Base-by-base conservation (phyloP, 2,113 vertebrate genomes). In the Melanerpes formicivorus region DNA sequence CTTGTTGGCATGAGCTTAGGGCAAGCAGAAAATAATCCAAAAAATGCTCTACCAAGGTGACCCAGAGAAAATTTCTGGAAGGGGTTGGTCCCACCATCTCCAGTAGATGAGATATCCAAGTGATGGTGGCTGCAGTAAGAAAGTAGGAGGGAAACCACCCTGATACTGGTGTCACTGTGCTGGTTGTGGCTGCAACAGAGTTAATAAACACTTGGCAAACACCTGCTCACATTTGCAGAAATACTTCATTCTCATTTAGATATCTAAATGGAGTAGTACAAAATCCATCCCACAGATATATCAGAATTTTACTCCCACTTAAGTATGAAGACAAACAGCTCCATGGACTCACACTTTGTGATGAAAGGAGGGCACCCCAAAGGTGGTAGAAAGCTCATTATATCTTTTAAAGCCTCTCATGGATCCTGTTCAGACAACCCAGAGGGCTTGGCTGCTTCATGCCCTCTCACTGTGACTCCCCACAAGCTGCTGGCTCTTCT, bases 191-290 rank as follows among this genome's bases (percentile, higher is more conserved):
- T 63, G 60, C 32, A 22, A 63, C 15, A 25, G 60, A 60, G 58
- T 25, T 16, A 63, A 25, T 23, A 14, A 37, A 63, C 10, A 9
- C 40, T 54, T 44, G 19, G 65, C 46, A 81, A 76, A 67, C 6
- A 9, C 0, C 1, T 7, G 18, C 37, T 56, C 14, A 30, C 0
- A 23, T 60, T 54, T 46, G 21, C 27, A 48, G 16, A n/a, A 84
- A 71, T 13, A 9, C 15, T 64, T 22, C 4, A 3, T 48, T 90
- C 40, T 80, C 13, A 27, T 63, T 56, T 21, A 42, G 63, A 40
- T 27, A 15, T 52, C 60, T 60, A 71, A 87, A 65, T 23, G 11
- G 15, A 21, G 10, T 9, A 18, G 25, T 71, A 67, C 26, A 10
- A 72, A 84, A 59, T 14, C 22, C 64, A 76, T 27, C 42, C 37